These are phyloP conservation scores for Crotalus adamanteus DNA, from an alignment of 2,797 vertebrate species.

Conservation along the genomic window DNA sequence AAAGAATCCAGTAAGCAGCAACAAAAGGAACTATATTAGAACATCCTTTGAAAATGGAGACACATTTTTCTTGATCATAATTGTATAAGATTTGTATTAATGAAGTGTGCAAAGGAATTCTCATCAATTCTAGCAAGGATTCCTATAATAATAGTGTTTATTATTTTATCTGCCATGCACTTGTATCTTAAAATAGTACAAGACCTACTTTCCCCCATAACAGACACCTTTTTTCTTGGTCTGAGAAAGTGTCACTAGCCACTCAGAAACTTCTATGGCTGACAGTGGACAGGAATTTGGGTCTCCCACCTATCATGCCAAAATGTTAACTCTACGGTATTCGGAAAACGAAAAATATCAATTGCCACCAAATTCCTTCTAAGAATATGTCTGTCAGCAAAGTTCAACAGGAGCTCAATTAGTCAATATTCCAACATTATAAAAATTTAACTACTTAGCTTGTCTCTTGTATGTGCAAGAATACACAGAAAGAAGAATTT, in stretches of 20 bases:
- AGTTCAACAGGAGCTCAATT: background rate
- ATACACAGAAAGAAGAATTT: background rate
- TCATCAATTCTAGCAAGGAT: background rate
- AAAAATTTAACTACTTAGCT: background rate
- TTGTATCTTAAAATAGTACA: background rate
- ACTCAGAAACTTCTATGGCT: background rate
- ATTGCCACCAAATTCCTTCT: background rate
- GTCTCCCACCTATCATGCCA: background rate
- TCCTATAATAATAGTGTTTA: background rate
- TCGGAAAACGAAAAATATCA: background rate
- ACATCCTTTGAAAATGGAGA: background rate
- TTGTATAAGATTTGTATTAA: background rate
- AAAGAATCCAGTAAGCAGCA: conserved; percentile 6
- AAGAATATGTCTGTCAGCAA: background rate
- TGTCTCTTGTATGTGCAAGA: background rate
- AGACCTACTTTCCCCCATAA: background rate
- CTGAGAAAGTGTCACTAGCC: background rate
- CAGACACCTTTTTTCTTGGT: background rate
- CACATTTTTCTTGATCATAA: background rate
- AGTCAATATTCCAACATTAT: background rate
- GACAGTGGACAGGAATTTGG: background rate
- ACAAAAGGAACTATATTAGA: background rate
- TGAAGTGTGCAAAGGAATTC: background rate
- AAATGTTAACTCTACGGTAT: background rate
- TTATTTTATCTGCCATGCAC: background rate